Base-by-base conservation (phyloP, 1,140 invertebrate genomes). In the Drusus annulatus region DNA sequence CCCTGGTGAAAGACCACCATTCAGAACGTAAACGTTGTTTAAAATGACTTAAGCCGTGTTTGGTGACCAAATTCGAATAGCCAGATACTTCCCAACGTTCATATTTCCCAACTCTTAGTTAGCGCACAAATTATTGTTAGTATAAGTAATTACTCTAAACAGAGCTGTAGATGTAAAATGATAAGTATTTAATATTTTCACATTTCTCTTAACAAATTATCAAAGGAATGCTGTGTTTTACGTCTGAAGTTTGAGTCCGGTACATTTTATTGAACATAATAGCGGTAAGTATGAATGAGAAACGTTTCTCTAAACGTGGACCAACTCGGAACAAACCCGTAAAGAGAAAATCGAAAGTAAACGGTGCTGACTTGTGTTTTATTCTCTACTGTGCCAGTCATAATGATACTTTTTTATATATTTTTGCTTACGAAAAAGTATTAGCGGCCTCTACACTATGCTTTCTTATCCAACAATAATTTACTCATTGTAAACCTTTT, bases 321-420 rank as follows among this genome's bases (percentile, higher is more conserved):
- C 8, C 36, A 25, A 52, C 19, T 13, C 10, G 58, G 17, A 50
- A 73, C 17, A 52, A 17, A 73, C 79, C 36, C 17, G 54, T 60
- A 75, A 75, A 75, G 71, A 75, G 71, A 75, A 75, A 75, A 75
- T 60, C 71, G 71, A 75, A 75, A 75, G 71, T 75, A 54, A 58
- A 58, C n/a, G 52, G 3, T 10, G 71, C 56, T n/a, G 50, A 36
- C 10, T 52, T 58, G 17, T 21, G 58, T 75, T 75, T 74, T 52
- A 74, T 23, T 60, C 23, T 31, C 17, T 58, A 68, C 31, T 23
- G 19, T 4, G 58, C 25, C 25, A 60, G 21, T 60, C 8, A 15
- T 60, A 17, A 56, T 56, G n/a, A 56, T 56, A 23, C 19, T 15
- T 36, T n/a, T 45, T 68, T 36, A 56, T 10, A 56, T 17, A 56